Percentiles rank a stretch among this genome's conserved stretches.
Conservation (phyloP, 2,888 invertebrate genomes). For the Dioctria linearis region DNA sequence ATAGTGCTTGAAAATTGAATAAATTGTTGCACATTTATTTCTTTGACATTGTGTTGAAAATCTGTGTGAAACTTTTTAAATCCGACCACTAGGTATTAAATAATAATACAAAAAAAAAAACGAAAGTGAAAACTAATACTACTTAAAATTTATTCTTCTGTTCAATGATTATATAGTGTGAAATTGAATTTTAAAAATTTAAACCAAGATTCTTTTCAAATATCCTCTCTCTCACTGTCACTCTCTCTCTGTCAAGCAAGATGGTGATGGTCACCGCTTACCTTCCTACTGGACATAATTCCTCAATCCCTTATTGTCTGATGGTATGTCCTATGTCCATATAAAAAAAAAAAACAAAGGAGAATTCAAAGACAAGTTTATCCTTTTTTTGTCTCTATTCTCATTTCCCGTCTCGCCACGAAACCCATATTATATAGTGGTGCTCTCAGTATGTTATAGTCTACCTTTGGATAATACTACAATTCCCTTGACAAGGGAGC, state of each 20-base stretch:
- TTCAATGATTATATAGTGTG: conserved; percentile 1
- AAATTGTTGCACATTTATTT: background rate
- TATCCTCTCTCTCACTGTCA: background rate
- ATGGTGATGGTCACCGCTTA: background rate
- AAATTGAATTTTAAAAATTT: conserved; percentile 39
- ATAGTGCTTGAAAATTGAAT: too few relatives aligned
- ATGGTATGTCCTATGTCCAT: conserved; percentile 27
- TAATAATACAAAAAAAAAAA: too few relatives aligned
- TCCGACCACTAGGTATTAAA: too few relatives aligned
- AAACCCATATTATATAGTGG: background rate
- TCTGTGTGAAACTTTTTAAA: background rate
- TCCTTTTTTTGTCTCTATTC: conserved; percentile 14
- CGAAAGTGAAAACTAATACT: background rate
- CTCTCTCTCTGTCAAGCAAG: background rate
- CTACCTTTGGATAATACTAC: conserved; percentile 47
- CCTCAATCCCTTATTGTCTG: conserved; percentile 29
- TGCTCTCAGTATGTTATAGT: conserved; percentile 45
- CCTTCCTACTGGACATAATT: background rate
- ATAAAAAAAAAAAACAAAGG: conserved; percentile 43
- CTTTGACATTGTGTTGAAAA: background rate
- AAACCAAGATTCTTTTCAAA: conserved; percentile 11
- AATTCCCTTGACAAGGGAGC: conserved; percentile 51
- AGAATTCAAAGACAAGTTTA: conserved; percentile 47
- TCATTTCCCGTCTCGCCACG: background rate
- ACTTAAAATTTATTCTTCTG: background rate